Base-by-base conservation (phyloP, 2,113 vertebrate species). In the Orientallactaga bullata region DNA sequence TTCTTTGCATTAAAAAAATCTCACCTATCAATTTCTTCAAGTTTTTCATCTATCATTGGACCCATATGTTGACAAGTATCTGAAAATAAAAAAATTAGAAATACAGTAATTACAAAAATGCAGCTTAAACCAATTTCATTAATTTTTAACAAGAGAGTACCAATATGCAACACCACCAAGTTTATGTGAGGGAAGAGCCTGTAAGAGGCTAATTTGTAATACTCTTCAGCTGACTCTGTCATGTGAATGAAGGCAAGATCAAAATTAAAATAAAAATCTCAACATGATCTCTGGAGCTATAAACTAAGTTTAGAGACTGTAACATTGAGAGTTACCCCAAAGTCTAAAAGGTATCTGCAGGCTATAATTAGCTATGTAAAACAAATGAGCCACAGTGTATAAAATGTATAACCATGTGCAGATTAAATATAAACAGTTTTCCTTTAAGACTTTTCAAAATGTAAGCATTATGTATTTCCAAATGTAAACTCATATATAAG, bases 21-120 rank as follows among this genome's bases (percentile, higher is more conserved):
- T 90, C 97, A 99, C 99, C 99, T 99, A 97, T 99, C 99, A 96
- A 99, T 99, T 96, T 99, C 99, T 95, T 99, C 98, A 17, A 99
- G 98, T 90, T 99, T 99, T 96, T 99, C 99, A 96, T 99, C 99
- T 97, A 99, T 99, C 98, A 99, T 98, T 7, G 99, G 99, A 68
- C 99, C 99, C 99, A 99, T 99, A 97, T 99, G 99, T 87, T 99
- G 99, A 96, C 99, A 99, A n/a, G 98, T 97, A 97, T 98, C 99
- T 99, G 98, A 80, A 95, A 97, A 97, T n/a, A 97, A 26, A 98
- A 90, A 96, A 97, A 71, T 80, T 89, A 37, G 11, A 85, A 73
- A 92, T 73, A 23, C 66, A 91, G 51, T 89, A 97, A 96, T 8
- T 32, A 55, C 42, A 47, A 47, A 47, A 76, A 87, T 3, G 4